These are phyloP conservation scores for Chaetoderma sp. DNA, from an alignment of 2,888 invertebrate genomes.

Conservation along the genomic window DNA sequence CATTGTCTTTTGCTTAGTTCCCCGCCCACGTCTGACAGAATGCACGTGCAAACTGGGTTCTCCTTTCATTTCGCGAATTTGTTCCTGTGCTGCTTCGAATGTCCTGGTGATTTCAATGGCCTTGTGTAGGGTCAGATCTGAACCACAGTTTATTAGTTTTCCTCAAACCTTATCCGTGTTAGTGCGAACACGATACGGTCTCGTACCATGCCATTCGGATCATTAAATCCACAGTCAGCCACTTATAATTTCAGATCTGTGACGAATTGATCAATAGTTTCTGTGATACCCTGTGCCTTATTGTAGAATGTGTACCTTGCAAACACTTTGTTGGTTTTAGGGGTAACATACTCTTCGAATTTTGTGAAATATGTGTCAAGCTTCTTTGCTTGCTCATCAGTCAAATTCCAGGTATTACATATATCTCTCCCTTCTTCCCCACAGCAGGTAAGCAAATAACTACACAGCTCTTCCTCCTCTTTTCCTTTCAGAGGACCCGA, in stretches of 20 bases:
- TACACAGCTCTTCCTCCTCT: neutral
- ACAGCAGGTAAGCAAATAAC: neutral
- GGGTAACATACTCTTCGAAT: conserved; percentile 7
- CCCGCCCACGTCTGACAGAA: too few species aligned
- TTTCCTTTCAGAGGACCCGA: conserved; percentile 1
- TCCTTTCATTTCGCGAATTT: too few species aligned
- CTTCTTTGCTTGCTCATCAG: neutral
- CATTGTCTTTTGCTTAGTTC: too few species aligned
- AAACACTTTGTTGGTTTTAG: conserved; percentile 15
- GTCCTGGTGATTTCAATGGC: neutral
- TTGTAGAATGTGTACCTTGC: conserved; percentile 11
- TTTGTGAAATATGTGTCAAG: neutral
- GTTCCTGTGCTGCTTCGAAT: too few species aligned
- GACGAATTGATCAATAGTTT: conserved; percentile 18
- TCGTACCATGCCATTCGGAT: neutral
- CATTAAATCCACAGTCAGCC: conserved; percentile 2
- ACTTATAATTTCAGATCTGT: conserved; percentile 2
- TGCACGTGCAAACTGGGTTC: too few species aligned
- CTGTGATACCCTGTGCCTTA: neutral
- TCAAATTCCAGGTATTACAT: neutral
- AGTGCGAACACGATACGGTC: conserved; percentile 2
- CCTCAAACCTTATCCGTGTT: conserved; percentile 3
- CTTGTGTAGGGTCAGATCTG: conserved; percentile 11
- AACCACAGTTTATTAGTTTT: conserved; percentile 10
- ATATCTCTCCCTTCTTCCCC: conserved; percentile 2